phyloP scores from a whole-genome alignment of 2,113 vertebrate genomes.

The Ellobius talpinus region DNA sequence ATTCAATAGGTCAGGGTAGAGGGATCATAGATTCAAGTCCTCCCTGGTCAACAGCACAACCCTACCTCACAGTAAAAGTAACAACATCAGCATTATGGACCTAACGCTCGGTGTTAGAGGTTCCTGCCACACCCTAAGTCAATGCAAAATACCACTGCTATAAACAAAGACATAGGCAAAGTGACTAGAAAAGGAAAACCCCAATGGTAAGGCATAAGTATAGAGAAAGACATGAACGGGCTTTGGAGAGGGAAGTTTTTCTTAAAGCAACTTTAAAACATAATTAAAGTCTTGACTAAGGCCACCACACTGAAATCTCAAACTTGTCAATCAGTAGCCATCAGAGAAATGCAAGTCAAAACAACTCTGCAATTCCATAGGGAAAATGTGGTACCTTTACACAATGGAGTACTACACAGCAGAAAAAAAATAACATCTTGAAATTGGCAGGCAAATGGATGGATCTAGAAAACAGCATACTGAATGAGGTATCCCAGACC shows the following conservation, averaged over 20 bases:
- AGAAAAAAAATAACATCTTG: too few species aligned
- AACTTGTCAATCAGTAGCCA: not conserved
- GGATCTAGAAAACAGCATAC: too few species aligned
- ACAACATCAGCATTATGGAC: not conserved
- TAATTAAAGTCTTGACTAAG: not conserved
- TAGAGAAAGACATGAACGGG: not conserved
- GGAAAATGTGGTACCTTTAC: too few species aligned
- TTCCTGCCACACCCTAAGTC: not conserved
- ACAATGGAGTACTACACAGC: too few species aligned
- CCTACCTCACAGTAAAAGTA: not conserved
- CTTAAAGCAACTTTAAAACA: not conserved
- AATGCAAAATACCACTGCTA: not conserved
- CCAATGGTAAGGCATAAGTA: not conserved
- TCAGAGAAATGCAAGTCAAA: too few species aligned
- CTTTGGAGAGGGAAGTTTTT: not conserved
- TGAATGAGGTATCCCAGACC: too few species aligned
- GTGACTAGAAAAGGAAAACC: not conserved
- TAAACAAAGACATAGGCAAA: not conserved
- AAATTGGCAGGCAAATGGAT: too few species aligned
- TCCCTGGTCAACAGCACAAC: not conserved
- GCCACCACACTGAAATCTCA: not conserved
- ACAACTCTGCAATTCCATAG: too few species aligned
- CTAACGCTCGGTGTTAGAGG: not conserved
- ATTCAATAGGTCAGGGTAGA: too few species aligned
- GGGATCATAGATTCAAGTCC: not conserved